Conservation (phyloP, 2,797 vertebrate genomes). For the Labeo calbasu region DNA sequence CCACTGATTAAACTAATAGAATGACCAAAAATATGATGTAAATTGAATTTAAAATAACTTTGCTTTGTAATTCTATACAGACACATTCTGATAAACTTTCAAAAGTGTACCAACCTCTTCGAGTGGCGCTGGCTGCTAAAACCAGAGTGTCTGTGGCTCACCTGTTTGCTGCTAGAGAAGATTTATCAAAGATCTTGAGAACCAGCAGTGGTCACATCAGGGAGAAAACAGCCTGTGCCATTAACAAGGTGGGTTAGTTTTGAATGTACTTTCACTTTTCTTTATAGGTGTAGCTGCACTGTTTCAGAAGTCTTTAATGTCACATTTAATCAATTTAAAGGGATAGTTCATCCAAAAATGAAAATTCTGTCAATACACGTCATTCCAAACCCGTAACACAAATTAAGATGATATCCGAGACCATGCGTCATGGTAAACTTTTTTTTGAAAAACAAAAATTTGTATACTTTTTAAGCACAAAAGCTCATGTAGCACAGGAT, state of each 20-base stretch:
- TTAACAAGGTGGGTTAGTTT: constrained; percentile 88
- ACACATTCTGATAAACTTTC: constrained; percentile 87
- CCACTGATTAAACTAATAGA: background rate
- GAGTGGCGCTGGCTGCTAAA: constrained; percentile 81
- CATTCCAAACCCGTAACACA: no score
- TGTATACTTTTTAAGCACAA: no score
- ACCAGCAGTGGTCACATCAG: constrained; percentile 92
- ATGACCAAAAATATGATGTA: background rate
- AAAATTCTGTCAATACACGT: no score
- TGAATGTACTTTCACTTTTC: background rate
- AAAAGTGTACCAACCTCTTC: constrained; percentile 92
- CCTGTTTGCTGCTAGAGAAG: constrained; percentile 90
- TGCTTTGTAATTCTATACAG: constrained; percentile 70
- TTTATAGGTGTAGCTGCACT: background rate
- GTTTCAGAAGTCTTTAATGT: background rate
- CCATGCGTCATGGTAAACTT: no score
- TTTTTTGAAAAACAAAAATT: no score
- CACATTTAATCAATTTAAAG: no score
- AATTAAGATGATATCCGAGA: no score
- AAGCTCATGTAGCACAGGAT: no score
- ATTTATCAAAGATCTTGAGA: constrained; percentile 93
- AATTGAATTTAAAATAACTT: constrained; percentile 35
- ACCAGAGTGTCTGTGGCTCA: constrained; percentile 87
- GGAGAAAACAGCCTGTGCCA: constrained; percentile 94
- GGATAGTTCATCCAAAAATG: no score